Evolutionary conservation across 2,888 invertebrate species (phyloP).

Genomic region (Julus scandinavius): DNA sequence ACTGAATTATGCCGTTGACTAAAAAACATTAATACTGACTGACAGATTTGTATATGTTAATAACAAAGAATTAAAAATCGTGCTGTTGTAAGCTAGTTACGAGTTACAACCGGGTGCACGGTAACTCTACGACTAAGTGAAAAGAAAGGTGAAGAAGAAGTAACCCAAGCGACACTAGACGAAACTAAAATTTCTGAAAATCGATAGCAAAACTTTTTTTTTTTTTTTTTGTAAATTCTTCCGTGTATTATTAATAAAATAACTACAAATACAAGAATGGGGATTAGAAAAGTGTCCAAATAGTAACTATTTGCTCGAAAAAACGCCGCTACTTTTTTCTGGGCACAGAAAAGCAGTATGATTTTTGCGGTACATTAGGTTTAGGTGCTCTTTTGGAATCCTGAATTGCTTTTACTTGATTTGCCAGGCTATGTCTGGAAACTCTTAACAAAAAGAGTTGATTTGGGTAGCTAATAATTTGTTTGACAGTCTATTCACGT

Average conservation of each 20-base stretch:
- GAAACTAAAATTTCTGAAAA: conserved; percentile 2
- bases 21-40: conserved; percentile 55
- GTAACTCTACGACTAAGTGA: not conserved
- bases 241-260: conserved; percentile 21
- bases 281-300: conserved; percentile 27
- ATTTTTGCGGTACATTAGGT: no score
- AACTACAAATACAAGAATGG: conserved; percentile 36
- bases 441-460: no score
- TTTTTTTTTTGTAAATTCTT: not conserved
- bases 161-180: conserved; percentile 10
- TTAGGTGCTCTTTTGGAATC: no score
- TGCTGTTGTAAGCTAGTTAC: conserved; percentile 21
- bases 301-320: conserved; percentile 33
- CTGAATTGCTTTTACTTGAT: no score
- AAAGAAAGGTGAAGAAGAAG: not conserved
- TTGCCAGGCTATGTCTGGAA: no score
- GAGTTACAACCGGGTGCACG: conserved; percentile 36
- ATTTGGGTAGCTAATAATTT: no score
- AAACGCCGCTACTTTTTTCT: conserved; percentile 25
- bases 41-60: conserved; percentile 51
- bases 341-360: conserved; percentile 24
- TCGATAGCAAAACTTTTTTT: not conserved
- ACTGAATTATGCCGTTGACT: conserved; percentile 53
- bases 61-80: conserved; percentile 36
- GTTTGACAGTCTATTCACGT: no score